phyloP scores from a whole-genome alignment of 2,113 vertebrate genomes.

The Notothenia coriiceps region DNA sequence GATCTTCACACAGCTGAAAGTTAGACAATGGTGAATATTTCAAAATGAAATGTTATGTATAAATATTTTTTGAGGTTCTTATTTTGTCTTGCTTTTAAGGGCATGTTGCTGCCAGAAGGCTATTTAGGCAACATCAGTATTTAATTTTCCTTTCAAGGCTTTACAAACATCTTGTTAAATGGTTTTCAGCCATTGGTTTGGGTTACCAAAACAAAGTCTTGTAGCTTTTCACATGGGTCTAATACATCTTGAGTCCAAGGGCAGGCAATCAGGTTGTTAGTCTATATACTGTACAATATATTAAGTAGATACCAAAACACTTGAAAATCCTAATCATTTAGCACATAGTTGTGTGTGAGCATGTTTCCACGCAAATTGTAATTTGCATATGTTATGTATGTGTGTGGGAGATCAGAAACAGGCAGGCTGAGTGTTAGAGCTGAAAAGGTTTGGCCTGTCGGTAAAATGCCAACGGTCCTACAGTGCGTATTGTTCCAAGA shows the following conservation, averaged over 20 bases:
- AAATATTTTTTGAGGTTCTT: not conserved
- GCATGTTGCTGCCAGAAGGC: not conserved
- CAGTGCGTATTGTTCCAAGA: not conserved
- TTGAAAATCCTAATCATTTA: constrained; percentile 41
- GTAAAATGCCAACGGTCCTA: constrained; percentile 18
- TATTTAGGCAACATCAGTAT: constrained; percentile 19
- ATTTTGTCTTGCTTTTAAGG: not conserved
- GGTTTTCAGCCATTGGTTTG: constrained; percentile 23
- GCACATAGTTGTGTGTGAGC: not conserved
- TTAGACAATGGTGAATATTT: not conserved
- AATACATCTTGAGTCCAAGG: constrained; percentile 45
- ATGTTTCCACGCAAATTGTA: not conserved
- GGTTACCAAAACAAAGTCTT: constrained; percentile 46
- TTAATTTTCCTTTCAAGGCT: constrained; percentile 26
- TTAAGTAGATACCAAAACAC: constrained; percentile 30
- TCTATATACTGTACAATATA: constrained; percentile 7
- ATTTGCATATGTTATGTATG: constrained; percentile 27
- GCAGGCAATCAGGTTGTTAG: constrained; percentile 25
- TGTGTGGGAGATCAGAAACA: not conserved
- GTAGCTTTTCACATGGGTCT: constrained; percentile 51
- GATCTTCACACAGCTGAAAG: not conserved
- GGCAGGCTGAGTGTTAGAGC: not conserved
- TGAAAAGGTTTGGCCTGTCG: constrained; percentile 1
- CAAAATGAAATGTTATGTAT: not conserved
- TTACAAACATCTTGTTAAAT: constrained; percentile 22